A percentile compares a stretch with the other conserved stretches of the same genome.
Evolutionary conservation across 2,888 invertebrate genomes (phyloP).

Genomic region (Nymphalis urticae): DNA sequence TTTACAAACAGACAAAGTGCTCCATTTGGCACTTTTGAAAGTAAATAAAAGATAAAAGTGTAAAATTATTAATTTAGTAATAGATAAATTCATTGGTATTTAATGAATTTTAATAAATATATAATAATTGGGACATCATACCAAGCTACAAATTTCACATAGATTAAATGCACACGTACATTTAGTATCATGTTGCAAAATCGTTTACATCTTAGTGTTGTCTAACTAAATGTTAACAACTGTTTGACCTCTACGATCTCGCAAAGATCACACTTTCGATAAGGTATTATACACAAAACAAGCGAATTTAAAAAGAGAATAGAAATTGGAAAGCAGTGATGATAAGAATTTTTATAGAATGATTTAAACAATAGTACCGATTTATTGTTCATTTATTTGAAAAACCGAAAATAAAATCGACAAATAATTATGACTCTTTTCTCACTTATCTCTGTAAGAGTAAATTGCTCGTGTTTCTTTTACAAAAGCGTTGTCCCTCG

Average conservation of each 20-base stretch:
- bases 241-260: slow-evolving; percentile 4
- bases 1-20: no score
- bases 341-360: no score
- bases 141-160: not conserved
- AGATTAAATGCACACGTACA: not conserved
- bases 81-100: no score
- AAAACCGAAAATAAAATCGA: no score
- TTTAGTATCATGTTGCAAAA: not conserved
- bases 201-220: slow-evolving; percentile 5
- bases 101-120: no score
- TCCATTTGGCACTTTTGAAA: no score
- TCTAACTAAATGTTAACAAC: slow-evolving; percentile 10
- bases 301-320: not conserved
- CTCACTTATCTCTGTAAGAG: not conserved
- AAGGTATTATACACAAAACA: not conserved
- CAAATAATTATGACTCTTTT: not conserved
- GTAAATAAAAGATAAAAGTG: no score
- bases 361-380: no score
- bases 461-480: slow-evolving; percentile 17
- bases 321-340: not conserved
- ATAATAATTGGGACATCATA: not conserved
- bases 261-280: not conserved
- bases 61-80: no score
- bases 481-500: slow-evolving; percentile 21
- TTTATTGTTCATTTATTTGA: no score